phyloP scores from a whole-genome alignment of 1,140 invertebrate genomes.

The Lepidurus apus region DNA sequence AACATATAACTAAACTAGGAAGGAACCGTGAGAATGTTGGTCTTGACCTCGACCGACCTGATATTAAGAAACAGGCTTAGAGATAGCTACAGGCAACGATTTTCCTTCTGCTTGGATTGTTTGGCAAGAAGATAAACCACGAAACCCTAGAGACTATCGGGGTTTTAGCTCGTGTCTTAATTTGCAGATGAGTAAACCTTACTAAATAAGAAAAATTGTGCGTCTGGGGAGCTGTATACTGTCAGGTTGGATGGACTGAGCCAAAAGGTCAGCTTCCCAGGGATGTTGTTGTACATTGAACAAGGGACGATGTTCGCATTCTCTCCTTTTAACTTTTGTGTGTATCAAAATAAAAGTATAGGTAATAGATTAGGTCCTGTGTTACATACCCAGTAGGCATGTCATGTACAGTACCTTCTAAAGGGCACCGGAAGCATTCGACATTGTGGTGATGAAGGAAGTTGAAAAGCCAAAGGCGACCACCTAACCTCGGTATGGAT shows the following conservation, averaged over 20 bases:
- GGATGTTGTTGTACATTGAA: no score
- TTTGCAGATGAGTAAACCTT: no score
- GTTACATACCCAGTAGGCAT: background rate
- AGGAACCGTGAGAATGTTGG: background rate
- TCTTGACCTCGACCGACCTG: constrained; percentile 13
- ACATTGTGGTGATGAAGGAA: background rate
- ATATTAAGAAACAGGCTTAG: background rate
- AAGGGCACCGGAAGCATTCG: background rate
- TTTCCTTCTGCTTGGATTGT: background rate
- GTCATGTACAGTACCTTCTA: background rate
- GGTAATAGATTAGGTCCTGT: background rate
- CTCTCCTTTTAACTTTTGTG: no score
- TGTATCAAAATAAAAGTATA: no score
- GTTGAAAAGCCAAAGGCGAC: constrained; percentile 11
- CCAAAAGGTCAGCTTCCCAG: no score
- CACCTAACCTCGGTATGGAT: background rate
- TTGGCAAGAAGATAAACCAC: background rate
- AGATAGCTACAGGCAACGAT: background rate
- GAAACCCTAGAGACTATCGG: background rate
- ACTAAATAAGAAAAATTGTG: no score
- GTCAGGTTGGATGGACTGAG: no score
- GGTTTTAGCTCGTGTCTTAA: no score
- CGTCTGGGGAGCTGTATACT: no score
- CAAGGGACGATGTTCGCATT: no score
- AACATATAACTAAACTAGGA: background rate